These are phyloP conservation scores for Ceratitis capitata DNA, from an alignment of 1,140 invertebrate genomes.

Conservation along the genomic window DNA sequence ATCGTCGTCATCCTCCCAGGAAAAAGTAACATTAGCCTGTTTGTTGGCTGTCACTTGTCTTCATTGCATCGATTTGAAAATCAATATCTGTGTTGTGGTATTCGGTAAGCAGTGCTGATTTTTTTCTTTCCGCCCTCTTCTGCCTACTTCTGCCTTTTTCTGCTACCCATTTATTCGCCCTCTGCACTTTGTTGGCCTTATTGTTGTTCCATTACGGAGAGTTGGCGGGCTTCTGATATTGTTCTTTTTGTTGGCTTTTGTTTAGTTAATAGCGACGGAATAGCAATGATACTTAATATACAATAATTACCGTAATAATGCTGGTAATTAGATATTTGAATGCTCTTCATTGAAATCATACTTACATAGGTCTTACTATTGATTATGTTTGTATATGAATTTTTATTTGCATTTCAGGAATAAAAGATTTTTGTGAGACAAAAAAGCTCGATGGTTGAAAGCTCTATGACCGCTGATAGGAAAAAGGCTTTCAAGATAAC, in stretches of 20 bases:
- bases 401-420: background rate
- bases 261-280: background rate
- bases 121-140: background rate
- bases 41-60: conserved; percentile 32
- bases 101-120: background rate
- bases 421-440: too few species aligned
- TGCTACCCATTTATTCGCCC: background rate
- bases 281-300: conserved; percentile 12
- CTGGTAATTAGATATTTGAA: background rate
- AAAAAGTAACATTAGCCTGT: conserved; percentile 33
- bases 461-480: too few species aligned
- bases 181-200: background rate
- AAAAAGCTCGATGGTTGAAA: too few species aligned
- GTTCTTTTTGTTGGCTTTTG: background rate
- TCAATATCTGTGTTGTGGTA: conserved; percentile 26
- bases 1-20: conserved; percentile 33
- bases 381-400: background rate
- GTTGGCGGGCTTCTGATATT: background rate
- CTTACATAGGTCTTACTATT: background rate
- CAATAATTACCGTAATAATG: conserved; percentile 1
- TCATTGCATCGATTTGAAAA: conserved; percentile 35
- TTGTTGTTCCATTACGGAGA: background rate
- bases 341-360: background rate
- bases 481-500: too few species aligned
- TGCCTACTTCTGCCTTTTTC: background rate